Evolutionary conservation across 2,797 vertebrate genomes (phyloP).

Genomic region (Sarcophilus harrisii): DNA sequence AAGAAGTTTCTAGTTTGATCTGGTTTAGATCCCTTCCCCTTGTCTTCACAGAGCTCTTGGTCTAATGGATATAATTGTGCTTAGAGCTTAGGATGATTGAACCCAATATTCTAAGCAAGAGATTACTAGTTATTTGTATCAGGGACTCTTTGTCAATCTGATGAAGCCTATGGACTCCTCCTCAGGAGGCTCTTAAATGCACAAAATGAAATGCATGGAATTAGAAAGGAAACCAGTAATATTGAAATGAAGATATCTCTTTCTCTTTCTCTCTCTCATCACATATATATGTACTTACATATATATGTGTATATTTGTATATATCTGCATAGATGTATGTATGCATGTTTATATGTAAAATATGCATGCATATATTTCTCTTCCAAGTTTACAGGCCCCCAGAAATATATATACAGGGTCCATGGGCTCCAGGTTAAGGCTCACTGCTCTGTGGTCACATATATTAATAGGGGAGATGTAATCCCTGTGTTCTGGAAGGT

Average conservation of each 20-base stretch:
- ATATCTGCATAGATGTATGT: background rate
- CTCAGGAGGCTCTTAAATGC: background rate
- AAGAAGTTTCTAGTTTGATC: background rate
- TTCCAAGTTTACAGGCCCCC: background rate
- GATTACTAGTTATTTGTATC: background rate
- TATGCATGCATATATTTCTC: background rate
- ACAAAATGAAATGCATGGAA: background rate
- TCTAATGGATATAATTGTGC: background rate
- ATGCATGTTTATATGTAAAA: background rate
- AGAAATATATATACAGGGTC: background rate
- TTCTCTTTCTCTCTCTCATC: no score
- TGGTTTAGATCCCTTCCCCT: background rate
- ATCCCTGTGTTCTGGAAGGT: background rate
- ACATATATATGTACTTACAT: no score
- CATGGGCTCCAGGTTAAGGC: background rate
- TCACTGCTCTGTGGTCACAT: background rate
- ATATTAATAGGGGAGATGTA: background rate
- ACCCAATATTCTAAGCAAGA: background rate
- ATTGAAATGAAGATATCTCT: background rate
- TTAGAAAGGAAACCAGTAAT: background rate
- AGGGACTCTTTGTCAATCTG: background rate
- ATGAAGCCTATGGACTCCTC: background rate
- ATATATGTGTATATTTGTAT: background rate
- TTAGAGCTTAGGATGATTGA: background rate
- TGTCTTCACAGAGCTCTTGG: background rate